Evolutionary conservation across 2,888 invertebrate genomes (phyloP), one percentile per base, ranked within the genome.

Genomic region (Cryptus armator): DNA sequence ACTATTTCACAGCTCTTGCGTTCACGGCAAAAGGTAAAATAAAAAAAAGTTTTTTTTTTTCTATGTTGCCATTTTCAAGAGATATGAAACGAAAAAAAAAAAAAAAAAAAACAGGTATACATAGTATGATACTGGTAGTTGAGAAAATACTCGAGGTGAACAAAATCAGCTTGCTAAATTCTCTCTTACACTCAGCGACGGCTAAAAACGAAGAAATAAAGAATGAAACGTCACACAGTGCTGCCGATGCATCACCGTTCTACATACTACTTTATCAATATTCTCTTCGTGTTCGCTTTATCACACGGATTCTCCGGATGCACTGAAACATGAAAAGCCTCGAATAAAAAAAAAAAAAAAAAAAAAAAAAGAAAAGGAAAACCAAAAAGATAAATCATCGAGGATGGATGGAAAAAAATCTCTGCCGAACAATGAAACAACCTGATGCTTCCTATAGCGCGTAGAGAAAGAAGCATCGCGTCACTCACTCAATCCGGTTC

Each of bases 401-500:
- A 19, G 51, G 12, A 44, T 59, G 46, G 62, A 83, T 51, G 68
- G 51, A 62, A 83, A 77, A 78, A 68, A 59, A 19, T 32, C 62
- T 14, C 82, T 67, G 53, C 66, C 66, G 81, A 79, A 85, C 85
- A 85, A 85, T 85, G 81, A 81, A 85, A 79, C 85, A 85, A 85
- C 85, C 85, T 82, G 85, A 85, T 85, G 85, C 81, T 84, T 62
- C 48, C 67, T n/a, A 37, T 37, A 32, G 77, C 62, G 68, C 72
- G 74, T 53, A 81, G 68, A 77, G 70, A 48, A 51, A 37, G 16
- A 70, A 75, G 64, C 62, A 59, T 59, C 59, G 44, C 77, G 74
- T 66, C 77, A 78, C 78, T 84, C 77, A n/a, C 46, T 48, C 62
- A 32, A 32, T n/a, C 32, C 29, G 10, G 5, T 44, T 48, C 32